Evolutionary conservation across 2,113 vertebrate genomes (phyloP).

Genomic region (Archilochus colubris): DNA sequence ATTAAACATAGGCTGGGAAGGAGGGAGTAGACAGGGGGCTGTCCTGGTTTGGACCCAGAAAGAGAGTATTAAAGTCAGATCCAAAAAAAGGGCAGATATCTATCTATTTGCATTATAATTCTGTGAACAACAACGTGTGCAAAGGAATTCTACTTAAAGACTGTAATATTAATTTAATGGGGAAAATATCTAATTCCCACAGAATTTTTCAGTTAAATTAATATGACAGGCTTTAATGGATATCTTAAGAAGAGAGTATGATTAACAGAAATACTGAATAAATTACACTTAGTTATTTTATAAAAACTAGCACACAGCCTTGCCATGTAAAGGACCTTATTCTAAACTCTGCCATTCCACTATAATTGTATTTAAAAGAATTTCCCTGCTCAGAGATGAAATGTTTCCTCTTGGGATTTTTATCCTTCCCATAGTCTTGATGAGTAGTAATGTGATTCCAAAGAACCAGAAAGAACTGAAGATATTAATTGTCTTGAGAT

Average conservation of each 20-base stretch:
- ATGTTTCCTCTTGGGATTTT: conserved; percentile 14
- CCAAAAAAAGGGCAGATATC: conserved; percentile 57
- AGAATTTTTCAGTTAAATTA: conserved; percentile 79
- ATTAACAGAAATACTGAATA: conserved; percentile 68
- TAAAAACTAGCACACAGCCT: conserved; percentile 34
- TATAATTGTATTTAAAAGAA: conserved; percentile 65
- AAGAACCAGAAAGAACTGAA: neutral
- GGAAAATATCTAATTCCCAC: conserved; percentile 69
- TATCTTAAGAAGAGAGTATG: conserved; percentile 64
- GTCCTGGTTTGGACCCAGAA: neutral
- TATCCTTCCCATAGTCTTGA: neutral
- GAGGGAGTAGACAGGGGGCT: neutral
- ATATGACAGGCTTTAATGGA: conserved; percentile 66
- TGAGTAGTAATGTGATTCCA: neutral
- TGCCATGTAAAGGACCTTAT: conserved; percentile 17
- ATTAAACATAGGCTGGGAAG: conserved; percentile 37
- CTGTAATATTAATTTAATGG: conserved; percentile 76
- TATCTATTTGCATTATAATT: conserved; percentile 72
- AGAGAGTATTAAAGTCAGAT: neutral
- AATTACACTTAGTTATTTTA: conserved; percentile 65
- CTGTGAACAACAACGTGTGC: conserved; percentile 61
- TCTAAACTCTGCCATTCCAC: conserved; percentile 60
- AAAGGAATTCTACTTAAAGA: conserved; percentile 69
- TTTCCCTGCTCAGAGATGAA: conserved; percentile 48
- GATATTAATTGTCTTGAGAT: too few relatives aligned